Percentiles rank a stretch among this genome's conserved stretches.
These are phyloP conservation scores for Antigone vipio DNA, from an alignment of 2,113 vertebrate genomes.

Conservation along the genomic window DNA sequence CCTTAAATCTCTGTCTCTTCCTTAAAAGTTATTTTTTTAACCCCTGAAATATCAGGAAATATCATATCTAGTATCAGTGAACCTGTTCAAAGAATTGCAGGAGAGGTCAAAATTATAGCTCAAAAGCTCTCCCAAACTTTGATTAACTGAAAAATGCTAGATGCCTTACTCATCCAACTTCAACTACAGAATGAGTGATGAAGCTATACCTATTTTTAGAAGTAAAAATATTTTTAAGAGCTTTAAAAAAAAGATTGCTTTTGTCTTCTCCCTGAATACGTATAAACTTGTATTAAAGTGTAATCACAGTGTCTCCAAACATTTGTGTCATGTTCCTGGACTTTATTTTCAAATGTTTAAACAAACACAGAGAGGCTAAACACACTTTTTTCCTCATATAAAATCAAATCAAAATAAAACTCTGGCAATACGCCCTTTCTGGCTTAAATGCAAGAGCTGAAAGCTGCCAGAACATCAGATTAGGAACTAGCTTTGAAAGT, in stretches of 20 bases:
- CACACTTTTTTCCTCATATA: neutral
- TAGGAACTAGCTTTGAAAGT: neutral
- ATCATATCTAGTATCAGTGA: neutral
- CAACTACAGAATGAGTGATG: neutral
- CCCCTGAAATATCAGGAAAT: neutral
- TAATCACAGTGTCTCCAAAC: neutral
- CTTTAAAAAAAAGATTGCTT: neutral
- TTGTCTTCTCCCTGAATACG: neutral
- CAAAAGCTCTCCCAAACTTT: neutral
- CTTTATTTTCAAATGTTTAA: neutral
- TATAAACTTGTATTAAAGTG: neutral
- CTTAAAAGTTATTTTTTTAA: neutral
- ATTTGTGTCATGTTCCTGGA: neutral
- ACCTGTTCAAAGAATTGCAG: neutral
- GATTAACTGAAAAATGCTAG: neutral
- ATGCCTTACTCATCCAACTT: neutral
- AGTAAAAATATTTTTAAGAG: neutral
- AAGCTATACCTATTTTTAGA: neutral
- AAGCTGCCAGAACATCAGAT: neutral
- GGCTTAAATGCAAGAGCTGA: neutral
- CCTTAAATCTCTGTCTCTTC: neutral
- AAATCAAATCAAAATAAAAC: neutral
- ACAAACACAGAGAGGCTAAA: neutral
- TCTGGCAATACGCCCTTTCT: neutral
- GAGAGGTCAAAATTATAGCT: neutral